Evolutionary conservation across 2,113 vertebrate species (phyloP).

Genomic region (Eidolon helvum): DNA sequence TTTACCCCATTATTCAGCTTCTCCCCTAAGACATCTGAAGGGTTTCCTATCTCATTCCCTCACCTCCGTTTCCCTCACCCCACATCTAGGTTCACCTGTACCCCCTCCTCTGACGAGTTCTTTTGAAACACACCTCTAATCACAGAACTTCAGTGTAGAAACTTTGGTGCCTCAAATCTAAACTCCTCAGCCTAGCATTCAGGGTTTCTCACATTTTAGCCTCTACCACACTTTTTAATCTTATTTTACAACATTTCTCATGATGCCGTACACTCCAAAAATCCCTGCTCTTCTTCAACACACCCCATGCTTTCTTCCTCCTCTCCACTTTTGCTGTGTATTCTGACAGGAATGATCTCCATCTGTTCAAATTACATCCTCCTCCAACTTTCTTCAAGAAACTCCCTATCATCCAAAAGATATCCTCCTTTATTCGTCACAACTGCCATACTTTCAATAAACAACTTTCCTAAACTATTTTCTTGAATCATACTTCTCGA

Average conservation of each 20-base stretch:
- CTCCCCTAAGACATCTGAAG: not conserved
- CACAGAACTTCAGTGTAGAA: not conserved
- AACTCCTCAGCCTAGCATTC: not conserved
- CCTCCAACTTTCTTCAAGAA: not conserved
- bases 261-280: not conserved
- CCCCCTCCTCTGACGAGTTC: not conserved
- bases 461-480: not conserved
- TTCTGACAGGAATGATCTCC: not conserved
- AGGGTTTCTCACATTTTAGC: not conserved
- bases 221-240: not conserved
- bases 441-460: not conserved
- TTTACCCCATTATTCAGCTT: not conserved
- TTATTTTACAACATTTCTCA: not conserved
- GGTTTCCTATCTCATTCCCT: not conserved
- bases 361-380: not conserved
- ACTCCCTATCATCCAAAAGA: not conserved
- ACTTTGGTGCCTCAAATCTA: not conserved
- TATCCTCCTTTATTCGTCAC: not conserved
- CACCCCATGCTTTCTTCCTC: not conserved
- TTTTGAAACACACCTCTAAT: not conserved
- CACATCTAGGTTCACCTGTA: not conserved
- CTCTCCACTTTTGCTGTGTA: not conserved
- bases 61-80: not conserved
- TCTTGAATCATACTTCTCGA: not conserved
- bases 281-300: not conserved